Evolutionary conservation across 2,797 vertebrate genomes (phyloP).

Genomic region (Xenentodon cancila): DNA sequence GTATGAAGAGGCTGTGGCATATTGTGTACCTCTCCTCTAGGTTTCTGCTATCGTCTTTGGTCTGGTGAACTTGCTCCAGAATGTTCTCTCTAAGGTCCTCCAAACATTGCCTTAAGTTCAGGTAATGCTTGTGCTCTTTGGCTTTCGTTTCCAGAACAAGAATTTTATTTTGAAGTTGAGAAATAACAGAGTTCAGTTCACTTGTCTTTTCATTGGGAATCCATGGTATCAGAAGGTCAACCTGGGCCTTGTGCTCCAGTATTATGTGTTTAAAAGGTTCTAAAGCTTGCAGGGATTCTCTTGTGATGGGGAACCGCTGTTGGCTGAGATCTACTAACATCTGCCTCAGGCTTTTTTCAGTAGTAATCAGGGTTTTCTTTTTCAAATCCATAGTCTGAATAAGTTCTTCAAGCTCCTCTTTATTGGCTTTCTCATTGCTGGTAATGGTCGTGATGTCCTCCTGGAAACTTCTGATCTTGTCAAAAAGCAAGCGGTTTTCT

Average conservation of each 20-base stretch:
- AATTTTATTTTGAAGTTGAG: slow-evolving; percentile 79
- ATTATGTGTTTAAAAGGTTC: slow-evolving; percentile 71
- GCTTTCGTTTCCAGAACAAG: slow-evolving; percentile 66
- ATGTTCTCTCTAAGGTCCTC: slow-evolving; percentile 76
- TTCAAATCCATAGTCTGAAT: slow-evolving; percentile 53
- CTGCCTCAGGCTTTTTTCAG: slow-evolving; percentile 75
- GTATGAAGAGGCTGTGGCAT: slow-evolving; percentile 69
- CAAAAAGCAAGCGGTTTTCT: slow-evolving; percentile 72
- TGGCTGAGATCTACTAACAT: slow-evolving; percentile 71
- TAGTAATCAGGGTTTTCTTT: slow-evolving; percentile 44
- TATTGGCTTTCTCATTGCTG: slow-evolving; percentile 60
- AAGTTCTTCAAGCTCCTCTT: slow-evolving; percentile 68
- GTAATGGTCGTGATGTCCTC: slow-evolving; percentile 70
- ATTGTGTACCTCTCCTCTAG: slow-evolving; percentile 65
- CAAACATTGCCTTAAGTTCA: slow-evolving; percentile 74
- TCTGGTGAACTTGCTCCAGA: slow-evolving; percentile 71
- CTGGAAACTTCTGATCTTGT: slow-evolving; percentile 72
- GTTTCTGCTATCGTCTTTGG: slow-evolving; percentile 55
- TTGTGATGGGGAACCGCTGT: slow-evolving; percentile 75
- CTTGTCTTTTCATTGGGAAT: slow-evolving; percentile 64
- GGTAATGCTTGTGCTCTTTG: slow-evolving; percentile 76
- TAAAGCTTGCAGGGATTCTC: slow-evolving; percentile 60
- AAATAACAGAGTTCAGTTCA: slow-evolving; percentile 66
- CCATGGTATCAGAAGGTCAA: slow-evolving; percentile 71
- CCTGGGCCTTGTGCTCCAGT: slow-evolving; percentile 71